Conservation (phyloP, 2,113 vertebrate genomes). For the Aegithalos caudatus region DNA sequence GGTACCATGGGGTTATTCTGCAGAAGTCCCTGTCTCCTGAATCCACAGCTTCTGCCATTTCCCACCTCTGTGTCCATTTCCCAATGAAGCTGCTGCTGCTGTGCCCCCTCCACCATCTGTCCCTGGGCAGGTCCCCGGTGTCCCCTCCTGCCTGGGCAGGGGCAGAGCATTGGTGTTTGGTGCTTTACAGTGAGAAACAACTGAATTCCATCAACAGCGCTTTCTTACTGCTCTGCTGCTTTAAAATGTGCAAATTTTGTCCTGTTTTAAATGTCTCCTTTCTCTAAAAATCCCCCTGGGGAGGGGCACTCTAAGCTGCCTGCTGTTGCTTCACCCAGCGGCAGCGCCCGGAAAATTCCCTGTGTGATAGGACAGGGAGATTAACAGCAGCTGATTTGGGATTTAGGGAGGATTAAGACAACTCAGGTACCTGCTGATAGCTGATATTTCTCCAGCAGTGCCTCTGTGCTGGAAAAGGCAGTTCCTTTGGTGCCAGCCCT, state of each 20-base stretch:
- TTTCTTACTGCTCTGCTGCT: not conserved
- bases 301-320: not conserved
- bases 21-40: not conserved
- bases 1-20: not conserved
- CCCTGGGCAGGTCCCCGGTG: not conserved
- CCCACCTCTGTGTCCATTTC: not conserved
- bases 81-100: not conserved
- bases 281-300: not conserved
- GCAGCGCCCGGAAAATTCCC: not conserved
- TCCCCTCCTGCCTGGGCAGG: not conserved
- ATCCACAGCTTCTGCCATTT: accelerated
- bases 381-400: constrained; percentile 18
- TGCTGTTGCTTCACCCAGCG: not conserved
- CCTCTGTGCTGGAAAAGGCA: not conserved
- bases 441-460: constrained; percentile 28
- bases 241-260: not conserved
- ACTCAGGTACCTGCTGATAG: constrained; percentile 47
- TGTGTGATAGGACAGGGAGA: not conserved
- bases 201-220: not conserved
- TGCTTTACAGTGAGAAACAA: not conserved
- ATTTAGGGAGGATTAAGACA: constrained; percentile 52
- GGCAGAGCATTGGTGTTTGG: accelerated
- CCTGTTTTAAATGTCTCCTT: not conserved
- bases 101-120: not conserved
- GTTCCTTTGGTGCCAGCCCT: not conserved